Evolutionary conservation across 2,888 invertebrate species (phyloP), one percentile per base, ranked within the genome.

Genomic region (Pyrocoelia pectoralis): DNA sequence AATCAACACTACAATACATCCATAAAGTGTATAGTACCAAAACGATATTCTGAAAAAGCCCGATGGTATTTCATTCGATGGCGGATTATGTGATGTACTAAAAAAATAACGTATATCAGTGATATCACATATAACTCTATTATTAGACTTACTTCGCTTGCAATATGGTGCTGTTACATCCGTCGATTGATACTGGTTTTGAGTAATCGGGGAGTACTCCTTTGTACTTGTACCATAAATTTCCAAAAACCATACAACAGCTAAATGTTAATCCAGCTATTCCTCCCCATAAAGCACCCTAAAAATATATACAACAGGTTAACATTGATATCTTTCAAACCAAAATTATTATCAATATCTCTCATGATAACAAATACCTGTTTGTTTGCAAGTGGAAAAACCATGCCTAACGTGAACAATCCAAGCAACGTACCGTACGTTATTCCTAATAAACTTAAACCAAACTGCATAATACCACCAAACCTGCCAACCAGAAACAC

Each of bases 401-500:
- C 83, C 73, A 90, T 88, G 8, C 90, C 90, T 19, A 89, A 75
- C 0, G 87, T 84, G 71, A 90, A 91, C 0, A 89, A 78, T 0
- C 89, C 90, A 1, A 90, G 80, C 4, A 88, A 76, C 0, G 89
- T 87, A 0, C 90, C 90, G 14, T 87, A 85, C 0, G 87, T 86
- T 1, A 89, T 83, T 0, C 89, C 89, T 9, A 86, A 85, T 8
- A 88, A 84, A 46, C 86, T 86, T 19, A 86, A 82, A 0, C 85
- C 83, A 3, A 90, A 85, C 74, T 90, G 88, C 63, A 91, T 83
- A 29, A 92, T 81, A 9, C 87, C 85, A 50, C 91, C 91, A 51
- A 92, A 77, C 60, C 85, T 84, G 53, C 88, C 85, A 1, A 87
- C 83, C 13, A 85, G 76, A 80, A 87, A 87, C 1, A 88, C 84